phyloP scores from a whole-genome alignment of 1,140 invertebrate genomes.

The Chironomus tepperi region DNA sequence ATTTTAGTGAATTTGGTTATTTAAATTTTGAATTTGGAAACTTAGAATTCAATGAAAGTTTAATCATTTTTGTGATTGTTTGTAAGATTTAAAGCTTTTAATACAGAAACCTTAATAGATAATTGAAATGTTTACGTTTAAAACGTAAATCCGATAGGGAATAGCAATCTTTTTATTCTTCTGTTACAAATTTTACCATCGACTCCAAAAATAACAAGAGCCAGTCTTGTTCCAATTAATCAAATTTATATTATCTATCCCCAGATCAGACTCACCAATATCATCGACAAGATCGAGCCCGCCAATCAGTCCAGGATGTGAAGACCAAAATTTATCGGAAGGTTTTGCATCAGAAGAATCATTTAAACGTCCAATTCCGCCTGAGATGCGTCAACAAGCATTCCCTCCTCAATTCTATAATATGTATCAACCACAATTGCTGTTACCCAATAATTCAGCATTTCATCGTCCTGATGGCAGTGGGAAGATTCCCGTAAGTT shows the following conservation, averaged over 20 bases:
- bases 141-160: no score
- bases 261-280: background rate
- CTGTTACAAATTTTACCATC: no score
- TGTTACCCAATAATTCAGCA: conserved; percentile 36
- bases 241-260: background rate
- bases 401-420: conserved; percentile 34
- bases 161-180: no score
- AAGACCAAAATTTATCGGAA: conserved; percentile 35
- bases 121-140: no score
- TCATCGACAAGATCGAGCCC: conserved; percentile 40
- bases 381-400: conserved; percentile 37
- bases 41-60: no score
- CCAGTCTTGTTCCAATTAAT: no score
- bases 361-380: conserved; percentile 38
- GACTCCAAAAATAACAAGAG: no score
- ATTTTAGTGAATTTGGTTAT: no score
- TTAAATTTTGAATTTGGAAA: no score
- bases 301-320: conserved; percentile 39
- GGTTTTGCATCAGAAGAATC: conserved; percentile 36
- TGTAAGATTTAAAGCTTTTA: no score
- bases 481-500: conserved; percentile 9
- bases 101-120: no score
- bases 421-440: conserved; percentile 38
- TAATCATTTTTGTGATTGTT: no score
- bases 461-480: background rate